Evolutionary conservation across 2,113 vertebrate species (phyloP).

Genomic region (Junco hyemalis): DNA sequence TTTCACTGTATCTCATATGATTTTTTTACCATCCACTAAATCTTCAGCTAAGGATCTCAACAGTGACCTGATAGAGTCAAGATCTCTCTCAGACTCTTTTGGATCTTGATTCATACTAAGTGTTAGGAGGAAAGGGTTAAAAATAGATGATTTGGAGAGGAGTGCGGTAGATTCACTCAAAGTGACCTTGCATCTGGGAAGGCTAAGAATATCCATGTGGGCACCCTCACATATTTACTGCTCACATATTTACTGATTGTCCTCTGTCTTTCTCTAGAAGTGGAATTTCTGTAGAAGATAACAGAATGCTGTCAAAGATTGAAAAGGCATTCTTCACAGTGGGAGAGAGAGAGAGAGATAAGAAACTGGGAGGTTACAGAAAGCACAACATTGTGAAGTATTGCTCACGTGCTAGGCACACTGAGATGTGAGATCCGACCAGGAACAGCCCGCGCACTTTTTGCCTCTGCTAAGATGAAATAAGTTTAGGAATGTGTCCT

Average conservation of each 20-base stretch:
- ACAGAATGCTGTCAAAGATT: background rate
- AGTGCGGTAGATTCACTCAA: background rate
- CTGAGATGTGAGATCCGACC: background rate
- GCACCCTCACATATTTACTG: background rate
- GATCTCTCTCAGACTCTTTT: background rate
- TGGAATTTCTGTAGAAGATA: background rate
- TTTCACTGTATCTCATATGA: background rate
- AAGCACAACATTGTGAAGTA: background rate
- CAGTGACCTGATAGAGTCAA: background rate
- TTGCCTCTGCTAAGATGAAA: background rate
- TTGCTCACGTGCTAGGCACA: fast-evolving
- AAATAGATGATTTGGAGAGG: background rate
- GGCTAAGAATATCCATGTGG: background rate
- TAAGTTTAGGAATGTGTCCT: background rate
- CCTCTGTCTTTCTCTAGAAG: background rate
- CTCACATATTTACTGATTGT: too few species aligned
- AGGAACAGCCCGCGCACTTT: fast-evolving
- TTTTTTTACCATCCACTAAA: background rate
- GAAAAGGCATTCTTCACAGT: background rate
- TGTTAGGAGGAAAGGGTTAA: background rate
- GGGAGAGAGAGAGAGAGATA: background rate
- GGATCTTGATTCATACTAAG: background rate
- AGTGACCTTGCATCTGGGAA: background rate
- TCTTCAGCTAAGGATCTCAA: background rate
- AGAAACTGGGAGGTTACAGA: background rate